A percentile compares a stretch with the other conserved stretches of the same genome.
Evolutionary conservation across 2,797 vertebrate species (phyloP).

Genomic region (Heteromormyrus szaboi): DNA sequence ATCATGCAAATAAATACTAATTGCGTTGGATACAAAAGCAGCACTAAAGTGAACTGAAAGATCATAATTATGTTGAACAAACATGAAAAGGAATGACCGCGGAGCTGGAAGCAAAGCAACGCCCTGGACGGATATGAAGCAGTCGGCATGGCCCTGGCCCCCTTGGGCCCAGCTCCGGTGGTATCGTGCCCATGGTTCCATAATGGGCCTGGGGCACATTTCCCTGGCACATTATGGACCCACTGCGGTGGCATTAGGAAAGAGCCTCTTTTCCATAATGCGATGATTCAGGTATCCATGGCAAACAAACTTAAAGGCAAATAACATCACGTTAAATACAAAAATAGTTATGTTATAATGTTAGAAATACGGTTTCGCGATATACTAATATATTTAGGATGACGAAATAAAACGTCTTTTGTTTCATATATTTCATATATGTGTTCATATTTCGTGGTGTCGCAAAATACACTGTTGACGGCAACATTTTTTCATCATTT

Average conservation of each 20-base stretch:
- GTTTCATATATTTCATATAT: too few species aligned
- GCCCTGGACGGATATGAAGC: neutral
- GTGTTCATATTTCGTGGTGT: neutral
- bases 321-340: neutral
- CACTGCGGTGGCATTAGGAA: neutral
- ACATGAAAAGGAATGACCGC: neutral
- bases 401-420: neutral
- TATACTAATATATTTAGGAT: neutral
- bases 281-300: neutral
- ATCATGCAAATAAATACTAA: neutral
- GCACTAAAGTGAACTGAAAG: neutral
- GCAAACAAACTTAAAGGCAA: neutral
- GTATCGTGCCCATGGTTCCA: neutral
- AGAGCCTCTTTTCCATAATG: neutral
- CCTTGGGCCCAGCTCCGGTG: neutral
- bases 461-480: too few species aligned
- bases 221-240: neutral
- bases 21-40: neutral
- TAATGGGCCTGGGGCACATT: neutral
- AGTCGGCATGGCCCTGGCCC: neutral
- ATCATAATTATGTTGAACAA: neutral
- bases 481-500: neutral
- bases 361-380: neutral
- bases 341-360: neutral
- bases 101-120: neutral